These are phyloP conservation scores for Rhineura floridana DNA, from an alignment of 2,113 vertebrate genomes.

Conservation along the genomic window DNA sequence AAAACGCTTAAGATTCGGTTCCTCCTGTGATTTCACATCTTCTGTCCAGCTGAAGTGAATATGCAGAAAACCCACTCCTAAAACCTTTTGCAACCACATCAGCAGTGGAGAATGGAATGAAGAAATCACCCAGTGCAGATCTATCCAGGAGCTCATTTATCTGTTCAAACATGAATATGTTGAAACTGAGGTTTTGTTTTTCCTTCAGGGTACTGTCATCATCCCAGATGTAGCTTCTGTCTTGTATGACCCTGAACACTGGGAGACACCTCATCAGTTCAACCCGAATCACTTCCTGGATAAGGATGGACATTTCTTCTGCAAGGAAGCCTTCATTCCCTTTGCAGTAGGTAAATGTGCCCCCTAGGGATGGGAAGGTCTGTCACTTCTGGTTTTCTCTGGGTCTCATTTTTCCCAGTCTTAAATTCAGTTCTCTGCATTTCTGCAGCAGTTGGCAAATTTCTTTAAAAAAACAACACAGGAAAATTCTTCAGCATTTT, in stretches of 20 bases:
- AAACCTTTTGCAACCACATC: not conserved
- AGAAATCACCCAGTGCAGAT: not conserved
- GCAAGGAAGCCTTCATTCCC: constrained; percentile 62
- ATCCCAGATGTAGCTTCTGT: constrained; percentile 60
- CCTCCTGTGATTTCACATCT: no score
- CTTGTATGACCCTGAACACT: constrained; percentile 60
- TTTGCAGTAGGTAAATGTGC: constrained; percentile 57
- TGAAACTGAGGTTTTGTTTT: not conserved
- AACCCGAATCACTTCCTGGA: constrained; percentile 70
- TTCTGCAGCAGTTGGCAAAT: no score
- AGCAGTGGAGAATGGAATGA: not conserved
- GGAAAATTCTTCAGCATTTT: no score
- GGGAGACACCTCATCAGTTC: constrained; percentile 66
- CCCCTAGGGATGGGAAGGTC: no score
- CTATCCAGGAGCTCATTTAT: not conserved
- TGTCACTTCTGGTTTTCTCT: no score
- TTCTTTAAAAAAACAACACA: no score
- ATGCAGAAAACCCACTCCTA: no score
- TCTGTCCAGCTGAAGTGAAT: no score
- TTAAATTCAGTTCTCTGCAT: no score
- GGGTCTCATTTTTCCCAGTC: no score
- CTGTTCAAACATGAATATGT: not conserved
- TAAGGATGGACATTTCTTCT: constrained; percentile 61
- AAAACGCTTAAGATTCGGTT: no score
- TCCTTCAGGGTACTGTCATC: constrained; percentile 61